phyloP scores from a whole-genome alignment of 2,888 invertebrate species.

The Ctenicera cuprea region DNA sequence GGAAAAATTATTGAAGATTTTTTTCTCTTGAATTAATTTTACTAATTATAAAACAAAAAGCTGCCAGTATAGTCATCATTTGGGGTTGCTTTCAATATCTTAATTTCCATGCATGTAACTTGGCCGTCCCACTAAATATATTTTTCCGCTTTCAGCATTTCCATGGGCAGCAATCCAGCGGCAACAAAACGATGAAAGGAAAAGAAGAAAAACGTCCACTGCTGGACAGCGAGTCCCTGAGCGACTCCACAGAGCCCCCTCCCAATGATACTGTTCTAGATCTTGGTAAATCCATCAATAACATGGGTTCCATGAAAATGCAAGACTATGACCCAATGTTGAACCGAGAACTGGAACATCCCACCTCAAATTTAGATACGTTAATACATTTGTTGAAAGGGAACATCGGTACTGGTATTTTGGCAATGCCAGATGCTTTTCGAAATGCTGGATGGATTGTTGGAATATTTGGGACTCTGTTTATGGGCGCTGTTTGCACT shows the following conservation, averaged over 20 bases:
- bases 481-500: constrained; percentile 92
- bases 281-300: constrained; percentile 44
- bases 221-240: constrained; percentile 72
- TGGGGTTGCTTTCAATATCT: too few species aligned
- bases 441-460: constrained; percentile 92
- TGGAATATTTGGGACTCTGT: constrained; percentile 86
- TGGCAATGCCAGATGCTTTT: constrained; percentile 97
- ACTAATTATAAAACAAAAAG: background rate
- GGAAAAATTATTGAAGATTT: too few species aligned
- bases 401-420: constrained; percentile 92
- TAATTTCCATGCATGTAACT: too few species aligned
- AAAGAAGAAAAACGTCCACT: constrained; percentile 84
- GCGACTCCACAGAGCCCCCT: constrained; percentile 58
- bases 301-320: constrained; percentile 60
- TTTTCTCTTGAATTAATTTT: background rate
- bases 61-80: too few species aligned
- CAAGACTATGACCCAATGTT: constrained; percentile 76
- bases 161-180: constrained; percentile 21
- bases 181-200: constrained; percentile 70
- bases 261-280: constrained; percentile 50
- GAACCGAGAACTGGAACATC: constrained; percentile 84
- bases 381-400: constrained; percentile 84
- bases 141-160: constrained; percentile 33
- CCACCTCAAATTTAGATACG: constrained; percentile 88
- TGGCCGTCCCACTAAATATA: background rate